Evolutionary conservation across 64 coral and sea anemone genomes (phyloP).

Genomic region (Exaiptasia diaphana): DNA sequence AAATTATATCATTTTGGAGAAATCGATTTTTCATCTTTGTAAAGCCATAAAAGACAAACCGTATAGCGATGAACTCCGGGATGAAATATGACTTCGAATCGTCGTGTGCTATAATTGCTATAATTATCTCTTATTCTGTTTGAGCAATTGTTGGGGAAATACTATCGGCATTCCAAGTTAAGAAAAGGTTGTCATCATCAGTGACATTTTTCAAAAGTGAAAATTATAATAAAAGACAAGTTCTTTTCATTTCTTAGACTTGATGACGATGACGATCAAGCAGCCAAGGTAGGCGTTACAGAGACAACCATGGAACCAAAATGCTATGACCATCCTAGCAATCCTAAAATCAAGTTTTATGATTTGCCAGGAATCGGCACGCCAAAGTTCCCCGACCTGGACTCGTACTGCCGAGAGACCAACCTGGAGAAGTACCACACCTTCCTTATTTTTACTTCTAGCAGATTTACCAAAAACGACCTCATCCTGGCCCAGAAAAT

Average conservation of each 20-base stretch:
- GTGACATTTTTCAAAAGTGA: no score
- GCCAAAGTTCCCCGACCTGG: slow-evolving; percentile 23
- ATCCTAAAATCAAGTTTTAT: slow-evolving; percentile 44
- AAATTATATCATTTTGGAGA: no score
- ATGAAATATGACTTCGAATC: no score
- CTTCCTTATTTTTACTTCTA: slow-evolving; percentile 15
- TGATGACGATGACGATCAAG: background rate
- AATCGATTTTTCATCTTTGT: no score
- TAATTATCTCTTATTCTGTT: no score
- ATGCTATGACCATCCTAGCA: slow-evolving; percentile 8
- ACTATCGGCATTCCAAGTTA: background rate
- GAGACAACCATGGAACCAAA: background rate
- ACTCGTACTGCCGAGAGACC: slow-evolving; percentile 22
- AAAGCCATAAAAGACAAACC: no score
- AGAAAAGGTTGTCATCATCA: no score
- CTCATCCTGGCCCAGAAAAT: no score
- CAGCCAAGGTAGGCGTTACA: background rate
- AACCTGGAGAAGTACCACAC: slow-evolving; percentile 25
- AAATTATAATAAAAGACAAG: no score
- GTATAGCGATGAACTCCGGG: no score
- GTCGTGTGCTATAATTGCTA: no score
- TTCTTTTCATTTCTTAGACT: slow-evolving; percentile 35
- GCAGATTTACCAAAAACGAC: no score
- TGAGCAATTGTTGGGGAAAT: background rate
- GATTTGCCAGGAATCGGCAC: slow-evolving; percentile 44